phyloP scores from a whole-genome alignment of 1,140 invertebrate genomes.

The Leptinotarsa lineolata region DNA sequence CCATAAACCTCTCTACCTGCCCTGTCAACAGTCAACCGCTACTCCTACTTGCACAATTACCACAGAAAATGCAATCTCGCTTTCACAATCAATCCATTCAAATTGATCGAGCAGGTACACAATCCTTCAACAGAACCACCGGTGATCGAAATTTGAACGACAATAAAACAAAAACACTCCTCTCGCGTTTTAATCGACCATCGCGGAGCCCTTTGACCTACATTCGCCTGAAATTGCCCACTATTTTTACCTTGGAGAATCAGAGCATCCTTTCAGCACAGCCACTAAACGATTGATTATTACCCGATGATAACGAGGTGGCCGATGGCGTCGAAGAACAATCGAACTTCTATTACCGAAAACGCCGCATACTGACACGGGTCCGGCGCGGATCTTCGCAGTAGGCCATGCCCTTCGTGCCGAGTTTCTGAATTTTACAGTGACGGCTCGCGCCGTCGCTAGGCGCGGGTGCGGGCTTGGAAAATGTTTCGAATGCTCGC shows the following conservation, averaged over 20 bases:
- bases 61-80: too few species aligned
- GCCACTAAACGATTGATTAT: slow-evolving; percentile 2
- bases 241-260: background rate
- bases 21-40: too few species aligned
- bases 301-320: background rate
- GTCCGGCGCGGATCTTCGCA: background rate
- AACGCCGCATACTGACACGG: background rate
- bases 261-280: background rate
- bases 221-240: background rate
- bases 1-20: too few species aligned
- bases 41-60: too few species aligned
- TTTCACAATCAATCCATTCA: too few species aligned
- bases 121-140: too few species aligned
- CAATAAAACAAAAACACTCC: too few species aligned
- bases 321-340: too few species aligned
- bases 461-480: background rate
- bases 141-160: too few species aligned
- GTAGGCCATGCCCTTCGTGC: slow-evolving; percentile 4
- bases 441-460: background rate
- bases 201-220: background rate
- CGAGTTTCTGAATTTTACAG: background rate
- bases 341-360: background rate
- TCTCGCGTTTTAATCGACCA: too few species aligned
- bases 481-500: background rate
- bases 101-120: too few species aligned